Conservation (phyloP, 2,888 invertebrate genomes). For the Augiades crinisus region DNA sequence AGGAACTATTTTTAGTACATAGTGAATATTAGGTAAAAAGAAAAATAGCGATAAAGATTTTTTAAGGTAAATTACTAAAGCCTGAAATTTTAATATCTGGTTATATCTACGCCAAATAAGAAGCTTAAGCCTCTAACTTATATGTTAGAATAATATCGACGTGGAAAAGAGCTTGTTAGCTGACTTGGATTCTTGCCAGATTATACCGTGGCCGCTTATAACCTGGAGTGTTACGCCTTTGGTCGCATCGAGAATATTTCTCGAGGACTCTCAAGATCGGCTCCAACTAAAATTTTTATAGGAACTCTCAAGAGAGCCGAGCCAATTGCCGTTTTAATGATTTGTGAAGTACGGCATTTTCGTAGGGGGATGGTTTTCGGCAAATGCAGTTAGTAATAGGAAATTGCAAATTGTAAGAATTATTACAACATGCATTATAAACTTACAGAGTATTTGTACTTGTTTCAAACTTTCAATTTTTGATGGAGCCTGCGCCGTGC, state of each 20-base stretch:
- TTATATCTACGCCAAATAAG: no score
- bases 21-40: no score
- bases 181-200: conserved; percentile 20
- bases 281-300: conserved; percentile 25
- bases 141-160: conserved; percentile 20
- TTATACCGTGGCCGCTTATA: conserved; percentile 24
- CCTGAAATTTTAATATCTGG: no score
- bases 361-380: conserved; percentile 5
- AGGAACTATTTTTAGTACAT: no score
- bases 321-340: conserved; percentile 25
- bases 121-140: neutral
- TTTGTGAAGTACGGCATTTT: conserved; percentile 17
- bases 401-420: neutral
- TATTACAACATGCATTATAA: no score
- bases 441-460: no score
- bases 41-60: no score
- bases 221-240: conserved; percentile 25
- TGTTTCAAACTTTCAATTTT: no score
- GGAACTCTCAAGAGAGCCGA: conserved; percentile 18
- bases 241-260: conserved; percentile 21
- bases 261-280: conserved; percentile 20
- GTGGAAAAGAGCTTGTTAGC: conserved; percentile 24
- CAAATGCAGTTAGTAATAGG: conserved; percentile 5
- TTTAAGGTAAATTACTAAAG: no score
- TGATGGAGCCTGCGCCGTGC: no score